Evolutionary conservation across 2,113 vertebrate genomes (phyloP), one percentile per base, ranked within the genome.

Genomic region (Octodon degus): DNA sequence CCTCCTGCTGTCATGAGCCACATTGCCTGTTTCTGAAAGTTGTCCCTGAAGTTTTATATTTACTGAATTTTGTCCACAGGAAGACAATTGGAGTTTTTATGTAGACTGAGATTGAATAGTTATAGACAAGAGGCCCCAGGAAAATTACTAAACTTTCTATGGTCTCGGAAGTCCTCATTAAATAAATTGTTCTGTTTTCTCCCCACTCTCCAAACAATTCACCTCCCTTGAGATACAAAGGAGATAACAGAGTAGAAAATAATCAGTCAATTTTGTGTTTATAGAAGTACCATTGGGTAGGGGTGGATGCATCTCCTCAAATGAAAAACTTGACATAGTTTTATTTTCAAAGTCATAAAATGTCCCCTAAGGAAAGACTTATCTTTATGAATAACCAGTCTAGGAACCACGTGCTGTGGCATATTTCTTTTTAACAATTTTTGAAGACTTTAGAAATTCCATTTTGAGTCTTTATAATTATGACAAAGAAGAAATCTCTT

Each of bases 121-220:
- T 55, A 40, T 20, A 40, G 30, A 4, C 53, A 47, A 34, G 30
- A 60, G 14, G 12, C 25, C 47, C 40, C 74, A 77, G 47, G 5
- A 19, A 13, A 30, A 55, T 32, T 11, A 37, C 58, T 62, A 58
- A 76, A 79, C 13, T 43, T n/a, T 47, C 30, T 25, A 50, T 8
- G 2, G 0, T 70, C 55, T 89, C 93, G 89, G n/a, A 76, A n/a
- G 32, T 76, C 63, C 25, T 91, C 67, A 93, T 93, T 93, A 91
- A 84, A 24, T 53, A 80, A 93, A 95, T 93, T 85, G 37, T 76
- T 70, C 68, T 82, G 20, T 72, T 94, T 17, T 62, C 25, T 93
- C 93, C 24, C 58, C 11, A 62, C 27, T 82, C 43, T 87, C 67
- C 30, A 90, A 83, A 92, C 24, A 40, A 58, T 58, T 84, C 53